Base-by-base conservation (phyloP, 2,888 invertebrate species). In the Kuschelorhynchus macadamiae region DNA sequence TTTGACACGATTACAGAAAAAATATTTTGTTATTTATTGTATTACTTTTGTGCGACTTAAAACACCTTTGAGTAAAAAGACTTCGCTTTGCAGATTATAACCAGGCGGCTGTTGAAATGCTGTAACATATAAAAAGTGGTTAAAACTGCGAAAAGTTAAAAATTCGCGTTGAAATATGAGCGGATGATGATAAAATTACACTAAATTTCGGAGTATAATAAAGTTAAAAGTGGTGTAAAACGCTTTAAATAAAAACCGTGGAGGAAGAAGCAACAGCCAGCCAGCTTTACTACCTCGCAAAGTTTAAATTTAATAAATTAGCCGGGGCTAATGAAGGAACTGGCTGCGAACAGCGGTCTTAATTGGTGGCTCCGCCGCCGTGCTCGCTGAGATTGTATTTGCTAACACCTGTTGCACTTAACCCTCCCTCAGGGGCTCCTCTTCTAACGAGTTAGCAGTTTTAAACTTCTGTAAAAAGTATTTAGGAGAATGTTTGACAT, bases 261-360 rank as follows among this genome's bases (percentile, higher is more conserved):
- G 50, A 56, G 55, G 67, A 62, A n/a, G n/a, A n/a, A 62, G 67
- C 67, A 67, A 67, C 67, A 67, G 67, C 62, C 67, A 67, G 67
- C 62, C 62, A 67, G 67, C 60, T 61, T 67, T 49, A 60, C 66
- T 52, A 67, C 52, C 63, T 63, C 57, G 32, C 70, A 70, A 70
- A 70, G 53, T 70, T 70, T 70, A 67, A 70, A 70, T 70, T 67
- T 70, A 70, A 70, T 70, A 70, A 70, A 70, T 70, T 70, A 70
- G 70, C 25, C 52, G 62, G n/a, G n/a, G 67, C 62, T 70, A 70
- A 70, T 70, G 70, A 70, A 70, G 63, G 67, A 68, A 68, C 68
- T 68, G 68, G 63, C 68, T 68, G 63, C 68, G 59, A 68, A 68
- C 68, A 68, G 68, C 68, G 53, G 59, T 63, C 63, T 68, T 68